Conservation (phyloP, 2,113 vertebrate genomes). For the Bambusicola thoracicus region DNA sequence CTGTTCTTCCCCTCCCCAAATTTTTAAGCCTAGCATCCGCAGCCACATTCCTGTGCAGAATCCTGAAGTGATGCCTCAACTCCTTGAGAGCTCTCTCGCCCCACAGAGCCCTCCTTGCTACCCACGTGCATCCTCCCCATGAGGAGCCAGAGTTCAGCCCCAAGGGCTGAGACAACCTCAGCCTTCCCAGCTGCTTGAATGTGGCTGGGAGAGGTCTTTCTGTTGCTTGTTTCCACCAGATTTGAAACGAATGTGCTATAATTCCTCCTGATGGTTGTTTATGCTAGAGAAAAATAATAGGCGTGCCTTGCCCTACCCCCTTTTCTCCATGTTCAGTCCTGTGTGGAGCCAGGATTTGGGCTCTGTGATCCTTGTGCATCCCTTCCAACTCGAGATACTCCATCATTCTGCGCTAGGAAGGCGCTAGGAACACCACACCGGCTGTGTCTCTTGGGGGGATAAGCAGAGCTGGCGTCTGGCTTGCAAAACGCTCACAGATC, state of each 20-base stretch:
- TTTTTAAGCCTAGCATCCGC: background rate
- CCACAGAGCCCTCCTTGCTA: background rate
- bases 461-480: background rate
- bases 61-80: background rate
- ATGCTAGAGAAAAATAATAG: background rate
- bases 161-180: background rate
- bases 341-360: background rate
- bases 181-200: background rate
- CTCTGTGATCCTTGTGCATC: background rate
- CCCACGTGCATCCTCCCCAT: background rate
- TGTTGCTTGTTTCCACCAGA: background rate
- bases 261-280: accelerated
- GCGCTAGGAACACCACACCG: background rate
- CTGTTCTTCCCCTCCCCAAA: background rate
- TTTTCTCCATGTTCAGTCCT: accelerated
- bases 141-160: background rate
- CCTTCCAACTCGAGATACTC: background rate
- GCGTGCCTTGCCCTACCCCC: background rate
- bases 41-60: too few relatives aligned
- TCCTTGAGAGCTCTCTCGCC: background rate
- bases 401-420: background rate
- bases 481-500: background rate
- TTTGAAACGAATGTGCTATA: background rate
- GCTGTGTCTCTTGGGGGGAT: background rate
- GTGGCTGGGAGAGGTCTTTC: background rate